phyloP scores from a whole-genome alignment of 1,140 invertebrate genomes.

The Tetranychus cinnabarinus region DNA sequence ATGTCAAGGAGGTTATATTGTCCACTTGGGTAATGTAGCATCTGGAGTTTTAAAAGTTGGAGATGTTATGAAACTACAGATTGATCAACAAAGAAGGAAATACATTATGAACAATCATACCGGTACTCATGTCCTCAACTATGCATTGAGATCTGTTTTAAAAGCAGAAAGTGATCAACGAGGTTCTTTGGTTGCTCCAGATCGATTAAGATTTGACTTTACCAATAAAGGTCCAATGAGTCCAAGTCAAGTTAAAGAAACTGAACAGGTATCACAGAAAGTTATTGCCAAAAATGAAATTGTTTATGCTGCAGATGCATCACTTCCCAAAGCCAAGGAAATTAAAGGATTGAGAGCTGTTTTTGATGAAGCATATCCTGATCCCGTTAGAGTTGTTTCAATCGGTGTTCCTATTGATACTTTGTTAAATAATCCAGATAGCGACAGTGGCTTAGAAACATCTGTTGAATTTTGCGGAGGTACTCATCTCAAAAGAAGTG shows the following conservation, averaged over 20 bases:
- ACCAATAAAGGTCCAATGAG: conserved; percentile 55
- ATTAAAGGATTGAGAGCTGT: conserved; percentile 88
- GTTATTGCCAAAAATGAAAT: conserved; percentile 51
- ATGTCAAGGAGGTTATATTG: conserved; percentile 79
- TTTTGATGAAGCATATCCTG: conserved; percentile 97
- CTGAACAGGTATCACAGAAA: conserved; percentile 51
- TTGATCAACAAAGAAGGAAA: conserved; percentile 58
- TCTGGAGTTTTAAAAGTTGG: conserved; percentile 56
- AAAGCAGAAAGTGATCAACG: conserved; percentile 79
- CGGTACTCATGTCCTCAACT: conserved; percentile 91
- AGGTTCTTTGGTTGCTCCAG: conserved; percentile 93
- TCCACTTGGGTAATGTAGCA: conserved; percentile 52
- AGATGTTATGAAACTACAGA: conserved; percentile 52
- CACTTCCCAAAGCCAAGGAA: conserved; percentile 56
- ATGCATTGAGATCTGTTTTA: conserved; percentile 65
- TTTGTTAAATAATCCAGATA: conserved; percentile 58
- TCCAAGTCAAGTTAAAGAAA: conserved; percentile 53
- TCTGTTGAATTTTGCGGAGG: conserved; percentile 99
- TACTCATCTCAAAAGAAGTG: conserved; percentile 28
- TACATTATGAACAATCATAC: conserved; percentile 97
- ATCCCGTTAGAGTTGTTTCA: conserved; percentile 88
- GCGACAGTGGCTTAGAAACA: conserved; percentile 45
- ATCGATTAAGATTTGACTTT: conserved; percentile 90
- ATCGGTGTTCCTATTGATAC: conserved; percentile 78
- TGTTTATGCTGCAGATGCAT: conserved; percentile 76